A percentile compares a stretch with the other conserved stretches of the same genome.
These are phyloP conservation scores for Aviceda subcristata DNA, from an alignment of 2,113 vertebrate species.

Conservation along the genomic window DNA sequence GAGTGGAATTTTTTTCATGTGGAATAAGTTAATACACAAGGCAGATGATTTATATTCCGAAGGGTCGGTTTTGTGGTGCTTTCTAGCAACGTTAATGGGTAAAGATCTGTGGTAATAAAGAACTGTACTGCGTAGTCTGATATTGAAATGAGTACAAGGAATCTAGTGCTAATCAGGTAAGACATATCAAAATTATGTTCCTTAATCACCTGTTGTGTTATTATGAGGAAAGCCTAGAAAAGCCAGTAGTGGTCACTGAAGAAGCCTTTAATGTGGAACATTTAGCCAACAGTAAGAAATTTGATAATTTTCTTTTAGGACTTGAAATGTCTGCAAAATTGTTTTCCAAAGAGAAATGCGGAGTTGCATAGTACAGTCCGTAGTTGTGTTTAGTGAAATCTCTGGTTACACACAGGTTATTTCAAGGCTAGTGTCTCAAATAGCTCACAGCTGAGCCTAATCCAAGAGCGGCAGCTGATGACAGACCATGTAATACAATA, in stretches of 20 bases:
- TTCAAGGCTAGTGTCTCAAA: conserved; percentile 8
- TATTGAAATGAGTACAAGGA: not conserved
- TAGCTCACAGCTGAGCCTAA: not conserved
- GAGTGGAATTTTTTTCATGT: not conserved
- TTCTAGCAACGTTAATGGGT: not conserved
- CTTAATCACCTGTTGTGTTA: not conserved
- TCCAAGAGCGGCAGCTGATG: not conserved
- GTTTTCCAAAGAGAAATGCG: conserved; percentile 28
- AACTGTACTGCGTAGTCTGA: not conserved
- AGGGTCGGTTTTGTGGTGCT: not conserved
- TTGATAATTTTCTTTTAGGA: not conserved
- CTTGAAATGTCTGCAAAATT: not conserved
- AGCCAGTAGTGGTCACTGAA: not conserved
- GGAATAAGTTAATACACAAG: not conserved
- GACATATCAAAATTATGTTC: not conserved
- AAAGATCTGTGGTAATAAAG: not conserved
- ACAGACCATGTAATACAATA: not conserved
- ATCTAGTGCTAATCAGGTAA: not conserved
- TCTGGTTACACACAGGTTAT: not conserved
- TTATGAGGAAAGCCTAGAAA: not conserved
- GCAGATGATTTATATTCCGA: not conserved
- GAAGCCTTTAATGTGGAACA: not conserved
- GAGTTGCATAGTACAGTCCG: not conserved
- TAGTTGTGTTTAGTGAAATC: conserved; percentile 21
- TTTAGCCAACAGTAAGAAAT: not conserved